A percentile compares a stretch with the other conserved stretches of the same genome.
Evolutionary conservation across 2,888 invertebrate genomes (phyloP).

Genomic region (Acrobasis repandana): DNA sequence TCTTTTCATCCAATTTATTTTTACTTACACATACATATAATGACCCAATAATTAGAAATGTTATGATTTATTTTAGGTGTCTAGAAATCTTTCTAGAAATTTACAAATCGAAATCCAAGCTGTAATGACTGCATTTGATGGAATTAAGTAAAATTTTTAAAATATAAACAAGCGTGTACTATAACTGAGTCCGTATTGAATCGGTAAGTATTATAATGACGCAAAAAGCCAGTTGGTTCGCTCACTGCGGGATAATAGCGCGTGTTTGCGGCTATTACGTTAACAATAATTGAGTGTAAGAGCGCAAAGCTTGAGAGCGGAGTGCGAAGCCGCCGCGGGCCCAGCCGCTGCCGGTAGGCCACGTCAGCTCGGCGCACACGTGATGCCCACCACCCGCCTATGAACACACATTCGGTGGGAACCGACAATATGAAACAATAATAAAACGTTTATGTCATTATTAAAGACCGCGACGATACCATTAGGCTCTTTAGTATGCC

Average conservation of each 20-base stretch:
- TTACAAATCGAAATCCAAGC: too few relatives aligned
- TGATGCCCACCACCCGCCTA: constrained; percentile 18
- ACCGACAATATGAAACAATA: constrained; percentile 25
- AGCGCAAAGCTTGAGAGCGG: constrained; percentile 31
- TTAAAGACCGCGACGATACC: constrained; percentile 23
- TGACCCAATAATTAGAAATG: too few relatives aligned
- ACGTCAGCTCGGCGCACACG: constrained; percentile 44
- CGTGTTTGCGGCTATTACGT: constrained; percentile 44
- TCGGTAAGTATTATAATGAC: constrained; percentile 52
- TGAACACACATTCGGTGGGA: constrained; percentile 28
- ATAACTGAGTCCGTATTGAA: constrained; percentile 53
- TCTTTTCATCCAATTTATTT: too few relatives aligned
- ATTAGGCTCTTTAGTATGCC: constrained; percentile 18
- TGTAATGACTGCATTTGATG: background rate
- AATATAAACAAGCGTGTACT: constrained; percentile 44
- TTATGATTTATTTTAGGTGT: too few relatives aligned
- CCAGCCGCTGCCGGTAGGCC: constrained; percentile 50
- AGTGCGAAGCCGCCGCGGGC: constrained; percentile 38
- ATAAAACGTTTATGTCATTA: constrained; percentile 23
- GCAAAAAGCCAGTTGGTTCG: constrained; percentile 38
- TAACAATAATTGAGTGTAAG: constrained; percentile 43
- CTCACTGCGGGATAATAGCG: constrained; percentile 39
- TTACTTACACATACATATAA: too few relatives aligned
- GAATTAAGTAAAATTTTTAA: constrained; percentile 29
- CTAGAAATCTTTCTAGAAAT: too few relatives aligned